Percentiles rank a stretch among this genome's conserved stretches.
phyloP scores from a whole-genome alignment of 2,888 invertebrate species.

The Idaea biselata region DNA sequence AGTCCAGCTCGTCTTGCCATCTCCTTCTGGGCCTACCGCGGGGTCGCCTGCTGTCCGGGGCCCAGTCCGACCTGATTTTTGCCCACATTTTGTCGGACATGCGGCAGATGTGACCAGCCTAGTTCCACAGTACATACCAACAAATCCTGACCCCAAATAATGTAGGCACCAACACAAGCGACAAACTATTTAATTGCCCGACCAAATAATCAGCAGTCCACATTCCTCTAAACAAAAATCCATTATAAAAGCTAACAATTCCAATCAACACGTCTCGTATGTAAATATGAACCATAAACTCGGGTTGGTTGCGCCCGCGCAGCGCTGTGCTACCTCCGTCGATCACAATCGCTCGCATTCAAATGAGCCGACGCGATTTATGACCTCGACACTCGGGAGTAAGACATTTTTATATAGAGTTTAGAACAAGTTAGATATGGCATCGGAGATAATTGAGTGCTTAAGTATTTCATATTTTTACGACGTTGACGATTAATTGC shows the following conservation, averaged over 20 bases:
- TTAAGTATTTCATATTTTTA: background rate
- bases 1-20: too few relatives aligned
- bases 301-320: conserved; percentile 50
- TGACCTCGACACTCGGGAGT: conserved; percentile 63
- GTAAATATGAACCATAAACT: conserved; percentile 34
- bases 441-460: background rate
- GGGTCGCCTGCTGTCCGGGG: too few relatives aligned
- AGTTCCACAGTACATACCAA: too few relatives aligned
- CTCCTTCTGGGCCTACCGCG: too few relatives aligned
- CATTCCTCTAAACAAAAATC: background rate
- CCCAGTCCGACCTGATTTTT: too few relatives aligned
- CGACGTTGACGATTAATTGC: too few relatives aligned
- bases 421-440: conserved; percentile 1
- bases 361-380: conserved; percentile 73
- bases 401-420: conserved; percentile 54
- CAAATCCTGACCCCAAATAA: too few relatives aligned
- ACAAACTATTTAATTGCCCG: background rate
- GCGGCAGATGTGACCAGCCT: too few relatives aligned
- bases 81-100: too few relatives aligned
- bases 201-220: background rate
- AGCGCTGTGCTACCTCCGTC: conserved; percentile 36
- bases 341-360: conserved; percentile 76
- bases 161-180: too few relatives aligned
- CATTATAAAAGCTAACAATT: background rate
- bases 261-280: conserved; percentile 1